Base-by-base conservation (phyloP, 2,113 vertebrate species). In the human (Homo sapiens) region DNA sequence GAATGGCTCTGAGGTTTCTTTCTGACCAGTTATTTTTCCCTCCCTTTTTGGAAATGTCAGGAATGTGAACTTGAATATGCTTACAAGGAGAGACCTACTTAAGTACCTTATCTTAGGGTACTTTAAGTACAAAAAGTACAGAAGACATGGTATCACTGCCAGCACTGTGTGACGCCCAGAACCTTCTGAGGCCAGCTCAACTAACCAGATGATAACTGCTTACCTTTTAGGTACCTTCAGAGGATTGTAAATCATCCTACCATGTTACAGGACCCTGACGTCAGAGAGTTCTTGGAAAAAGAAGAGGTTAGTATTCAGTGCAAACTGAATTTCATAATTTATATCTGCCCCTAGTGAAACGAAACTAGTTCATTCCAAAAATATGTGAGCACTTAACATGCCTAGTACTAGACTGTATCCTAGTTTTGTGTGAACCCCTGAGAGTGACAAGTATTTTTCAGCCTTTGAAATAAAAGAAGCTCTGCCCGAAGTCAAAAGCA, bases 211-310 rank as follows among this genome's bases (percentile, higher is more conserved):
- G 72, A 35, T 43, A 52, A 4, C 2, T 97, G 91, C 86, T 72
- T 87, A 57, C 84, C 43, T 13, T 11, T 25, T 96, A 99, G 99
- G 97, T 99, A 99, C 95, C 99, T 99, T 43, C 99, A 99, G 97
- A 99, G 99, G 97, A 98, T 99, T 82, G 99, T 99, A 68, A 99
- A 93, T 97, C 99, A 99, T 93, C 99, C 99, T 0, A 99, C 99
- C 7, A 99, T 99, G 90, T 98, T 99, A 97, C 99, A 99, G 97
- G 99, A 99, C 91, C 99, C 99, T 0, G 99, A 99, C 0, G 99
- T 99, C 96, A 98, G 99, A 97, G 99, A 99, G 98, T 99, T 99
- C 98, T 97, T 99, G 98, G 99, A 99, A 98, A 99, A 99, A 98
- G 99, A 99, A 61, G 99, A 99, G 98, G 99, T 99, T 93, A 96